A percentile compares a stretch with the other conserved stretches of the same genome.
These are phyloP conservation scores for Drosophila eugracilis DNA, from an alignment of 1,140 invertebrate genomes.

Conservation along the genomic window DNA sequence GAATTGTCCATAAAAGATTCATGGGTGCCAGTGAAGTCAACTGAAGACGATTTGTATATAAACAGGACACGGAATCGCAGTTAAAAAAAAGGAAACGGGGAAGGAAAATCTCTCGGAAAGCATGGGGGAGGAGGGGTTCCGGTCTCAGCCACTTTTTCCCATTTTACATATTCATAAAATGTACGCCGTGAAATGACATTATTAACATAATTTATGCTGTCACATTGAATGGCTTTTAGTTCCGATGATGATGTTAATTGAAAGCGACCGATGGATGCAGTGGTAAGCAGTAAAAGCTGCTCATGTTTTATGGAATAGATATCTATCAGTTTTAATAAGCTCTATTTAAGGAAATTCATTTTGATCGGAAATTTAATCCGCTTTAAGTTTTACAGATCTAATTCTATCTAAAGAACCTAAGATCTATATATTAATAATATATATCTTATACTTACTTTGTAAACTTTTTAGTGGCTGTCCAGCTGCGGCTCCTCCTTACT, in stretches of 20 bases:
- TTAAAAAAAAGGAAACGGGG: conserved; percentile 1
- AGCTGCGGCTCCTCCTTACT: conserved; percentile 48
- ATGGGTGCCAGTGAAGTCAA: conserved; percentile 62
- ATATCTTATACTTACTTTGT: conserved; percentile 66
- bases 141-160: conserved; percentile 21
- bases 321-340: too few species aligned
- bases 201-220: conserved; percentile 85
- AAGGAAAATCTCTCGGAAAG: conserved; percentile 5
- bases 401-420: too few species aligned
- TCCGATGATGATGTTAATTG: conserved; percentile 65
- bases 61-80: conserved; percentile 40
- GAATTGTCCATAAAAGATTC: conserved; percentile 74
- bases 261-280: conserved; percentile 60
- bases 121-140: conserved; percentile 3
- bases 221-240: conserved; percentile 76
- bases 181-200: conserved; percentile 75
- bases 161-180: conserved; percentile 81
- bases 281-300: background rate
- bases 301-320: background rate
- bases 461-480: conserved; percentile 73
- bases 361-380: too few species aligned
- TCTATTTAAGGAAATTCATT: too few species aligned
- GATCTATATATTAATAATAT: too few species aligned
- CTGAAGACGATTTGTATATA: conserved; percentile 71
- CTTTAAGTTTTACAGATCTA: too few species aligned